A percentile compares a stretch with the other conserved stretches of the same genome.
These are phyloP conservation scores for Lumbricus terrestris DNA, from an alignment of 2,888 invertebrate genomes.

Conservation along the genomic window DNA sequence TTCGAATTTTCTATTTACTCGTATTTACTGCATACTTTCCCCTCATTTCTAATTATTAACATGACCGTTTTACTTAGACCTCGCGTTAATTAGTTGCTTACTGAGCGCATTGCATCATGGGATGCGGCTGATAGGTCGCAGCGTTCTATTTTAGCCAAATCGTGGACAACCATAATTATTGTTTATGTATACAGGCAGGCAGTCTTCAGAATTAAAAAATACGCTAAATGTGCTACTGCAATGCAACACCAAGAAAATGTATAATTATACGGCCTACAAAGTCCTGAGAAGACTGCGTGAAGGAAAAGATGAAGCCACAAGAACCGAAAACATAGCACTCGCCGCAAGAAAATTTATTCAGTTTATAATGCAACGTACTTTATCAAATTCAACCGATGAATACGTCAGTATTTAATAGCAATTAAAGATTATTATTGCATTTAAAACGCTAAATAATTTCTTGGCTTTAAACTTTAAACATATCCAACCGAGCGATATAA, in stretches of 20 bases:
- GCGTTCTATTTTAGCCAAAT: too few species aligned
- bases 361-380: not conserved
- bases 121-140: too few species aligned
- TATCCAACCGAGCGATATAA: not conserved
- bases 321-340: too few species aligned
- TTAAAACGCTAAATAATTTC: not conserved
- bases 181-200: too few species aligned
- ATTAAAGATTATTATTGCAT: not conserved
- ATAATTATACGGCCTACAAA: not conserved
- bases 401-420: not conserved
- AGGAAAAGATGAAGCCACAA: not conserved
- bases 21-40: too few species aligned
- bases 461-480: not conserved
- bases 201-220: not conserved
- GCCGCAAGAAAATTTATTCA: not conserved
- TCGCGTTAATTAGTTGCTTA: too few species aligned
- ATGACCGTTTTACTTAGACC: too few species aligned
- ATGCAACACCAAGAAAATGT: not conserved
- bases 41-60: too few species aligned
- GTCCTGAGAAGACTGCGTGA: not conserved
- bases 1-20: too few species aligned
- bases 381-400: not conserved
- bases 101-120: too few species aligned
- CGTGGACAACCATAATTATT: too few species aligned
- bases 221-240: not conserved